Evolutionary conservation across 2,888 invertebrate species (phyloP), one percentile per base, ranked within the genome.

Genomic region (Tiphia femorata): DNA sequence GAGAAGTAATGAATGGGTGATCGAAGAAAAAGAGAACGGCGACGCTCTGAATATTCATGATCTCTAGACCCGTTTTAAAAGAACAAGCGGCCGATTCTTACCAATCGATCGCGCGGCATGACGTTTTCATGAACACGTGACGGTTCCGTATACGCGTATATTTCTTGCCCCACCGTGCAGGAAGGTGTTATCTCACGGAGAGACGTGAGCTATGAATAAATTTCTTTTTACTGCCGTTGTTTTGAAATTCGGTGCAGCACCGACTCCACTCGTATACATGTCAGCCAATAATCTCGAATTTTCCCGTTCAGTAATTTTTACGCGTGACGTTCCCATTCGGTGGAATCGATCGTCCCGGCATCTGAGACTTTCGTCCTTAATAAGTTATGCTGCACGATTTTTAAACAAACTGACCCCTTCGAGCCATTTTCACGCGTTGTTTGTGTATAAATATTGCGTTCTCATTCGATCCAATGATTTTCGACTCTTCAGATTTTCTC

Each of bases 171-270:
- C 27, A 20, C 12, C 10, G 7, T 17, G 12, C 47, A 33, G 37
- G 29, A 57, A 52, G 54, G 53, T 55, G 51, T 65, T 55, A 55
- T 48, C 52, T 46, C 25, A 47, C 40, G 47, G 37, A 59, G 48
- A 55, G 49, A 38, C 37, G 38, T 43, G 37, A 41, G 37, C 59
- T 60, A 62, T 62, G 67, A 66, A 66, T 62, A 66, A 66, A 62
- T 66, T 57, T 63, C 67, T 53, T 54, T 43, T 55, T 42, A 58
- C 54, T 52, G 51, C 49, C 38, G 37, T 53, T 29, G 25, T 48
- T 48, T 19, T 27, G 48, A 53, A n/a, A 53, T 53, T 49, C 14
- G 43, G 30, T 21, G 14, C 41, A 27, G 17, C 44, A 16, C 10
- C 12, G 23, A 14, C 42, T 33, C 12, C 14, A 33, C 14, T 33